Conservation (phyloP, 1,140 invertebrate genomes). For the Neotoxoptera formosana region DNA sequence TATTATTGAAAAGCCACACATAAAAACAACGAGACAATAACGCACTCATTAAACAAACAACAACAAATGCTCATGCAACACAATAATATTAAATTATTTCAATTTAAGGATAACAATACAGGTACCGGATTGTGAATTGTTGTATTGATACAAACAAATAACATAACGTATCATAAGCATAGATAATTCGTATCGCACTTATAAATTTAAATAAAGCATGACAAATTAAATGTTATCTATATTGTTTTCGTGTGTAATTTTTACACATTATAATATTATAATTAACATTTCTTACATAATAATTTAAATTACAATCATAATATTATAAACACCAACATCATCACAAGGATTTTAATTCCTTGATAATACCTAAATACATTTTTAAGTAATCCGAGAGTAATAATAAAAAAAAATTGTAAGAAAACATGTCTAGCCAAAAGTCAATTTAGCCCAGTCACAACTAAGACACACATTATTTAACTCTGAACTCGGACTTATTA, state of each 20-base stretch:
- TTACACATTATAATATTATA: neutral
- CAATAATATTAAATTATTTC: neutral
- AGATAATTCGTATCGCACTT: neutral
- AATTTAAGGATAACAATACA: neutral
- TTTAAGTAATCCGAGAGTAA: neutral
- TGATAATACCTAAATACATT: neutral
- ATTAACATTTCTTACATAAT: neutral
- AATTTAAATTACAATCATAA: neutral
- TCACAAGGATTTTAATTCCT: neutral
- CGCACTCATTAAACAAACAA: neutral
- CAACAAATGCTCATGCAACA: neutral
- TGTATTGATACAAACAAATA: neutral
- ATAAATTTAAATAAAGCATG: neutral
- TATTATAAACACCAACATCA: neutral
- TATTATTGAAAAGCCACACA: neutral
- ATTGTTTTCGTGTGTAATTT: neutral
- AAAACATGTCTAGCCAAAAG: too few species aligned
- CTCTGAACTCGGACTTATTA: too few species aligned
- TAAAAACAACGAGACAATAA: neutral
- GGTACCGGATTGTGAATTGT: neutral
- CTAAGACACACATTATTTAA: too few species aligned
- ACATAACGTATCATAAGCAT: neutral
- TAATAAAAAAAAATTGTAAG: neutral
- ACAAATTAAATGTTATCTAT: slow-evolving; percentile 19
- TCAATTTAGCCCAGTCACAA: too few species aligned